Evolutionary conservation across 1,140 invertebrate genomes (phyloP).

Genomic region (Drosophila baimaii): DNA sequence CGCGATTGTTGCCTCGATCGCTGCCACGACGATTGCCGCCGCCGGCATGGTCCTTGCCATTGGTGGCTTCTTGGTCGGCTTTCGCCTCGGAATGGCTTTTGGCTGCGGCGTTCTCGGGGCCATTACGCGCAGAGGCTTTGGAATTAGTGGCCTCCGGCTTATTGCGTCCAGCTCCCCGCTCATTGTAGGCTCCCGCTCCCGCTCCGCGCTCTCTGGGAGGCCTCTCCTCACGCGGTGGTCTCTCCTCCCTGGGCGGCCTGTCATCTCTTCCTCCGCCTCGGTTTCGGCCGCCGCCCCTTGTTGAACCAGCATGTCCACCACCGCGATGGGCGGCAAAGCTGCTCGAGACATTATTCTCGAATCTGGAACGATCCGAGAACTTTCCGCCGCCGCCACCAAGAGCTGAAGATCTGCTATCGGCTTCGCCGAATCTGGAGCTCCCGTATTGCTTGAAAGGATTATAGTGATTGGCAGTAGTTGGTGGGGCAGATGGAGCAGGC

Average conservation of each 20-base stretch:
- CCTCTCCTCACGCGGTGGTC: constrained; percentile 24
- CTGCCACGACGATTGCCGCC: constrained; percentile 33
- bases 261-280: constrained; percentile 52
- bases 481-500: constrained; percentile 84
- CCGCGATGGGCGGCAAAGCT: constrained; percentile 80
- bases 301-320: constrained; percentile 38
- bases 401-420: constrained; percentile 13
- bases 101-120: constrained; percentile 22
- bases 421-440: constrained; percentile 2
- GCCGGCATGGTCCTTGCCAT: constrained; percentile 37
- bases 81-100: constrained; percentile 43
- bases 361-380: constrained; percentile 58
- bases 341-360: constrained; percentile 83
- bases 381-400: constrained; percentile 32
- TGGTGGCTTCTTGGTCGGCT: constrained; percentile 29
- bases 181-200: constrained; percentile 27
- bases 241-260: constrained; percentile 39
- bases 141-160: constrained; percentile 19
- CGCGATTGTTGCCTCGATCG: constrained; percentile 50
- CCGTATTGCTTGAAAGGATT: constrained; percentile 50
- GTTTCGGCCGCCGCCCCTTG: constrained; percentile 49
- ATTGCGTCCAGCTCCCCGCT: constrained; percentile 25
- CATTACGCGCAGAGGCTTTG: constrained; percentile 47
- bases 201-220: constrained; percentile 14
- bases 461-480: constrained; percentile 37